Evolutionary conservation across 2,113 vertebrate species (phyloP).

Genomic region (Xerus inauris): DNA sequence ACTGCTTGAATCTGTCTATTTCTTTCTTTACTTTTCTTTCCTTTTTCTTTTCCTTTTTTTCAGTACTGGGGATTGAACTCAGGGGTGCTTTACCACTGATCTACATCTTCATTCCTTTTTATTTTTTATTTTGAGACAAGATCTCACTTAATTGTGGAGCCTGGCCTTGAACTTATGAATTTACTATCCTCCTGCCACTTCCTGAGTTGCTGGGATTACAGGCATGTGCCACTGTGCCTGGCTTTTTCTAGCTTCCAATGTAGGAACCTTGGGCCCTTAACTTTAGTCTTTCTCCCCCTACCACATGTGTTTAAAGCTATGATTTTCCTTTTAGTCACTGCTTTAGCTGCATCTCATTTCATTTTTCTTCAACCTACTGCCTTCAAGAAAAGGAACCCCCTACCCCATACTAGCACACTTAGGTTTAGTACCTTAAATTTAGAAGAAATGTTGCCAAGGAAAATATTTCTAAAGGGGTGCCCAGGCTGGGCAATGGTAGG

Average conservation of each 20-base stretch:
- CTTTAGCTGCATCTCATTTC: background rate
- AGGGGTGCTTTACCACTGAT: too few species aligned
- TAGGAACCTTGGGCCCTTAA: background rate
- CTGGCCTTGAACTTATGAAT: too few species aligned
- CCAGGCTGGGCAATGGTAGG: background rate
- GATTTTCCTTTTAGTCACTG: background rate
- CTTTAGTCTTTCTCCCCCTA: background rate
- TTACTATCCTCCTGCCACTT: too few species aligned
- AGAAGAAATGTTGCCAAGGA: background rate
- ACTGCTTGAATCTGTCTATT: too few species aligned
- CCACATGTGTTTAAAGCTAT: background rate
- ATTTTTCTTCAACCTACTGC: background rate
- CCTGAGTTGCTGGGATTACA: too few species aligned
- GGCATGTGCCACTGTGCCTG: too few species aligned
- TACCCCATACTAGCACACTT: background rate
- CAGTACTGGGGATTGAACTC: too few species aligned
- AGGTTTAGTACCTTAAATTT: background rate
- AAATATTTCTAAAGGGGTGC: background rate
- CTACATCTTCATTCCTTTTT: too few species aligned
- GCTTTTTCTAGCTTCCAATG: background rate
- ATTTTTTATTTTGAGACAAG: too few species aligned
- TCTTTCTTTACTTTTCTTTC: too few species aligned
- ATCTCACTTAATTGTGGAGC: too few species aligned
- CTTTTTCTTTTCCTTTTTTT: too few species aligned
- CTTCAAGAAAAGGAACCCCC: background rate